Conservation (phyloP, 1,140 invertebrate genomes). For the Dreissena polymorpha region DNA sequence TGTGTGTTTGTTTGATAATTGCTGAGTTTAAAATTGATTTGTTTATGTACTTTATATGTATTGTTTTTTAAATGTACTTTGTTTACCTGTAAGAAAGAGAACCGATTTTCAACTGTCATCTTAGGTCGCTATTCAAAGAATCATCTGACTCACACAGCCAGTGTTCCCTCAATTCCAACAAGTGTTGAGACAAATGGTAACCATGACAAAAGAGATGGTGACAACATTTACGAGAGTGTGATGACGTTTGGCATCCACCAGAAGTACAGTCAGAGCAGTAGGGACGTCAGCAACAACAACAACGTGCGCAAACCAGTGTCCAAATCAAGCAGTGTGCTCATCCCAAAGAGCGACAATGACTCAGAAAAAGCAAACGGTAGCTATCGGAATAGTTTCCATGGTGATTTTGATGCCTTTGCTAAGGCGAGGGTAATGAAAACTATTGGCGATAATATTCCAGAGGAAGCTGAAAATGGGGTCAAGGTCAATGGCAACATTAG, state of each 20-base stretch:
- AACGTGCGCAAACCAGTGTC: neutral
- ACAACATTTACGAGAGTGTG: constrained; percentile 35
- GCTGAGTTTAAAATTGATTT: too few relatives aligned
- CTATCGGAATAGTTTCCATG: neutral
- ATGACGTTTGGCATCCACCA: constrained; percentile 33
- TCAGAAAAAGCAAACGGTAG: constrained; percentile 27
- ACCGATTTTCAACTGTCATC: neutral
- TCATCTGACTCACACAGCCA: constrained; percentile 32
- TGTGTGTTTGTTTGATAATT: neutral
- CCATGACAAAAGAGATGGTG: constrained; percentile 26
- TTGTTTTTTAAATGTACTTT: too few relatives aligned
- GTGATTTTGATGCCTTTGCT: neutral
- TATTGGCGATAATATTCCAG: constrained; percentile 1
- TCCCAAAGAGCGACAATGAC: neutral
- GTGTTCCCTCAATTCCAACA: constrained; percentile 41
- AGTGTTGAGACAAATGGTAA: constrained; percentile 25
- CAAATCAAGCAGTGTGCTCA: neutral
- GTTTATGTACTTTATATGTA: too few relatives aligned
- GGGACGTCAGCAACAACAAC: constrained; percentile 31
- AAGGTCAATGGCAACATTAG: neutral
- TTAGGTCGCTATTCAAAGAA: constrained; percentile 35
- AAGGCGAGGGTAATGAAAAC: neutral
- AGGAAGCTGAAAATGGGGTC: neutral
- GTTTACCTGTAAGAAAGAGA: too few relatives aligned
- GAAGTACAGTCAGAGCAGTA: constrained; percentile 1